Base-by-base conservation (phyloP, 2,797 vertebrate species). In the Ataeniobius toweri region DNA sequence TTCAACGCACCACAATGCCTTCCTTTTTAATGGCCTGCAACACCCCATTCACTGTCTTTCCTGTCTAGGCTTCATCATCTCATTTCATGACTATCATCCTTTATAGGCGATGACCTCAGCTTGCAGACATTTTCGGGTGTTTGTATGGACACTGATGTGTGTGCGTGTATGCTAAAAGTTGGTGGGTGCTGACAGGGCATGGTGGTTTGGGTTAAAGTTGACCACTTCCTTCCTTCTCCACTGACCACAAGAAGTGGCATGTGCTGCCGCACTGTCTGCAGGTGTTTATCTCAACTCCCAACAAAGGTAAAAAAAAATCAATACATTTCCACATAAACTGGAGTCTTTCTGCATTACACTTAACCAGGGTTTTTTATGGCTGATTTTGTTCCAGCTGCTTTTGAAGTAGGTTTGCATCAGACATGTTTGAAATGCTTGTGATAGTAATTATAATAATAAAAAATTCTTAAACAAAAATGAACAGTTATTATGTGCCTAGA, bases 171-270 rank as follows among this genome's bases (percentile, higher is more conserved):
- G 55, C 65, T 46, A 73, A 74, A 41, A 4, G 67, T 71, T 85
- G 80, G 78, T 88, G 83, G 81, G 74, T 48, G 76, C 80, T 83
- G 83, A 89, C 86, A 83, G 86, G 85, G 31, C 68, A 71, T 78
- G 79, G 83, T 88, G 83, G 44, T 84, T 85, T 41, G 76, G 5
- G 4, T 28, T 13, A 1, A 72, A 58, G n/a, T 63, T 73, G 28
- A 46, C 90, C 80, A 85, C 88, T 91, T 93, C 88, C 90, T 89
- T 79, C 78, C 76, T 76, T 31, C 24, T 76, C 86, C 82, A 58
- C 82, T 85, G n/a, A 76, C 84, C 83, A 85, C 83, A 92, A 92
- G 89, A 94, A 85, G 80, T 91, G 83, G 86, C 77, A 28, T 72
- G 51, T 77, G 28, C 13, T 20, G 79, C 55, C 76, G 67, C 36